These are phyloP conservation scores for Sinotaia quadrata DNA, from an alignment of 2,888 invertebrate species.

Conservation along the genomic window DNA sequence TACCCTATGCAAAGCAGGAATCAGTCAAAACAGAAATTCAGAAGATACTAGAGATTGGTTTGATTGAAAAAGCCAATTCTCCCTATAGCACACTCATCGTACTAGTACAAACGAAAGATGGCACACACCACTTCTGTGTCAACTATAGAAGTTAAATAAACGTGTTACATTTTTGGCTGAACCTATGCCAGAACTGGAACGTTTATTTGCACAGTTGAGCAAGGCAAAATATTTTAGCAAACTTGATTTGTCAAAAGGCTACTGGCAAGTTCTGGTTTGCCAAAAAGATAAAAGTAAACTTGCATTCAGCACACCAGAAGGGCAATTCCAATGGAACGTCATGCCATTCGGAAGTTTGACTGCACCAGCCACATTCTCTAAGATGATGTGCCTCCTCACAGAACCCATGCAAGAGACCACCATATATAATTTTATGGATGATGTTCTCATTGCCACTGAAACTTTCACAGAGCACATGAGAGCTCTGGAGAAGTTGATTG, in stretches of 20 bases:
- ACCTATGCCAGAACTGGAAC: constrained; percentile 11
- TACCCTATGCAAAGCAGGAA: too few species aligned
- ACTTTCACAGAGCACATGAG: too few species aligned
- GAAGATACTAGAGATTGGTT: too few species aligned
- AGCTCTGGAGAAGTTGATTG: too few species aligned
- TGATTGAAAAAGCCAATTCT: background rate
- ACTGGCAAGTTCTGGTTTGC: constrained; percentile 1
- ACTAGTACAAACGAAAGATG: constrained; percentile 5
- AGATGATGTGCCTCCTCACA: too few species aligned
- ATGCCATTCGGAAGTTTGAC: too few species aligned
- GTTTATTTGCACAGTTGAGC: background rate
- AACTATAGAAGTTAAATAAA: constrained; percentile 29
- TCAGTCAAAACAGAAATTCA: too few species aligned
- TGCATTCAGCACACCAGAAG: constrained; percentile 11
- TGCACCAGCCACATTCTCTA: too few species aligned
- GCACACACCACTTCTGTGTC: constrained; percentile 1
- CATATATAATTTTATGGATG: too few species aligned
- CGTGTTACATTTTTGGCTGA: constrained; percentile 43
- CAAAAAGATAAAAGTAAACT: background rate
- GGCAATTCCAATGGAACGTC: too few species aligned
- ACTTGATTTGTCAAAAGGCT: constrained; percentile 10
- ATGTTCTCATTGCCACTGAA: too few species aligned
- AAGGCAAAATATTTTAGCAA: background rate
- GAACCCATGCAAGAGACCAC: too few species aligned
- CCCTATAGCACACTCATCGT: constrained; percentile 14